Base-by-base conservation (phyloP, 2,888 invertebrate genomes). In the Drosophila merina region DNA sequence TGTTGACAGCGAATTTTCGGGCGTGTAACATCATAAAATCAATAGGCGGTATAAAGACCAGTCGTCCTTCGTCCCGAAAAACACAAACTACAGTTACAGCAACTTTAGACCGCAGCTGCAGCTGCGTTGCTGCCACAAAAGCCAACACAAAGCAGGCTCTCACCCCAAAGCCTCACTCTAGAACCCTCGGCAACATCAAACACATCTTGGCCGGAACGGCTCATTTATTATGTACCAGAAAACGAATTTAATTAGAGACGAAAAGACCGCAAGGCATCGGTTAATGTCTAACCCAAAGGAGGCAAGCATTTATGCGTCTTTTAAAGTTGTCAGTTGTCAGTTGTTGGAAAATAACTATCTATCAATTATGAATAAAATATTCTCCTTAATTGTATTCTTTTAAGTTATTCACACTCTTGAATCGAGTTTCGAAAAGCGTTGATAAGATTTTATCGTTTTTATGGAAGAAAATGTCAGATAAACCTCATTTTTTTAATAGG, bases 211-310 rank as follows among this genome's bases (percentile, higher is more conserved):
- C n/a, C 45, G n/a, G 62, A 40, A 10, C 45, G n/a, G 26, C 26
- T 57, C 55, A 64, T 67, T 63, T 58, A 72, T 75, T 40, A 70
- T 70, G 54, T 52, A 62, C 33, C 50, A 12, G 48, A 68, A 71
- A 76, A 50, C 20, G 59, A 68, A 77, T 86, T 82, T 80, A 83
- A 86, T 80, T 79, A 77, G 68, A 72, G 63, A 42, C 55, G 44
- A 12, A 52, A 76, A 47, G 38, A 20, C 81, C 86, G 9, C 86
- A 83, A 57, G 54, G 56, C 56, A 20, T 67, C 42, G 56, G 72
- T 73, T 51, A 58, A 50, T 66, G 33, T 55, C 56, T 40, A 28
- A 64, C 77, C 77, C 67, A 28, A 50, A 59, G 45, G 45, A 49
- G 62, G 57, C 58, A 47, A 26, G 45, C 64, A 55, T 62, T 50